Percentiles rank a stretch among this genome's conserved stretches.
These are phyloP conservation scores for Sparus aurata DNA, from an alignment of 2,797 vertebrate genomes.

Conservation along the genomic window DNA sequence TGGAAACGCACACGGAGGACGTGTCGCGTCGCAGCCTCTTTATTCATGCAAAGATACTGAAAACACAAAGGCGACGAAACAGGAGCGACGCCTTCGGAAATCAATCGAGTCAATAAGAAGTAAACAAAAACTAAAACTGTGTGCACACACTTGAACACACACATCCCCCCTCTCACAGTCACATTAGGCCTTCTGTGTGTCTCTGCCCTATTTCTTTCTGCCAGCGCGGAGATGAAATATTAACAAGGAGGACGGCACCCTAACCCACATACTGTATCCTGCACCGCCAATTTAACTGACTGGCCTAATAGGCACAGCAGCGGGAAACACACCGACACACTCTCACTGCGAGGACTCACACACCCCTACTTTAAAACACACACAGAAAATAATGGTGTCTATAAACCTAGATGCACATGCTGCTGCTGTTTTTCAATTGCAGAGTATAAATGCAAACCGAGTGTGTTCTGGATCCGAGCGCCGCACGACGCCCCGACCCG, in stretches of 20 bases:
- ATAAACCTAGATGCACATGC: neutral
- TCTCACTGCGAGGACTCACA: neutral
- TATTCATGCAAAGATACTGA: neutral
- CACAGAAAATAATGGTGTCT: neutral
- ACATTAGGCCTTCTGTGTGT: slow-evolving; percentile 44
- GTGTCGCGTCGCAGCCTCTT: neutral
- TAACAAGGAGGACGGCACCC: slow-evolving; percentile 69
- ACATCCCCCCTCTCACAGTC: slow-evolving; percentile 26
- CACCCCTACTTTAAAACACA: neutral
- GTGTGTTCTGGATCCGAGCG: neutral
- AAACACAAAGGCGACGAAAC: neutral
- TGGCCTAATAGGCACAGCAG: slow-evolving; percentile 47
- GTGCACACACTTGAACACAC: slow-evolving; percentile 4
- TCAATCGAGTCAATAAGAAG: neutral
- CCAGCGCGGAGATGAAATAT: slow-evolving; percentile 72
- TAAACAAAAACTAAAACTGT: neutral
- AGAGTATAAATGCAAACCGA: neutral
- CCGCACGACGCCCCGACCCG: neutral
- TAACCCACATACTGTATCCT: slow-evolving; percentile 71
- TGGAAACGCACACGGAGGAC: neutral
- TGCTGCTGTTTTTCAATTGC: neutral
- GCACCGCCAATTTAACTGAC: slow-evolving; percentile 52
- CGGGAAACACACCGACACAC: slow-evolving; percentile 35
- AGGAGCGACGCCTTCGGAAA: neutral
- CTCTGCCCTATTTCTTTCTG: slow-evolving; percentile 71